Evolutionary conservation across 2,888 invertebrate genomes (phyloP).

Genomic region (Oscheius sp.): DNA sequence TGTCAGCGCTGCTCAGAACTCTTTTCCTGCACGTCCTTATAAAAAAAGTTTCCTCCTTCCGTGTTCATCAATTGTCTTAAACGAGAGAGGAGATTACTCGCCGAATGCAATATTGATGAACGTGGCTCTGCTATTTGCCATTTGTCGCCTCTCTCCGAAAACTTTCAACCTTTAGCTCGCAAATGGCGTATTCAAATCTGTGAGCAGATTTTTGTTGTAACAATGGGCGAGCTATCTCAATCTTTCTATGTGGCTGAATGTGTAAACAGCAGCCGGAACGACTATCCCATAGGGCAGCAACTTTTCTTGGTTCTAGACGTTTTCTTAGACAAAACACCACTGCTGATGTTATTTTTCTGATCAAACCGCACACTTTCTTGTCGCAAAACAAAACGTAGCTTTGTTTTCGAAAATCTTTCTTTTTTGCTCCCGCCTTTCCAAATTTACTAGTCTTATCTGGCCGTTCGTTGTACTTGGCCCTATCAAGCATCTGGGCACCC

Average conservation of each 20-base stretch:
- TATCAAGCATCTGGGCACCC: constrained; percentile 1
- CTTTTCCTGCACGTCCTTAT: not conserved
- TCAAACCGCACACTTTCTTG: not conserved
- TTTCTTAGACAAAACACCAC: not conserved
- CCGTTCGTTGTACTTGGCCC: constrained; percentile 22
- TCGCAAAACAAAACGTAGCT: not conserved
- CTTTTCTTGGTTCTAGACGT: not conserved
- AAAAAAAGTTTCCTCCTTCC: not conserved
- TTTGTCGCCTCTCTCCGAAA: not conserved
- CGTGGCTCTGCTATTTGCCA: constrained; percentile 3
- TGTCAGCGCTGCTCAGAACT: not conserved
- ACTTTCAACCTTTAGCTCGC: not conserved
- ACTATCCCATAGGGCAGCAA: not conserved
- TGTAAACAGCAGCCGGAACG: constrained; percentile 18
- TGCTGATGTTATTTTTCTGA: no score
- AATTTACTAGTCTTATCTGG: constrained; percentile 5
- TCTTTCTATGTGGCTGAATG: constrained; percentile 10
- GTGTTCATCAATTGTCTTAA: constrained; percentile 21
- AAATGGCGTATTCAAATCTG: not conserved
- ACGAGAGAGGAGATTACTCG: constrained; percentile 14
- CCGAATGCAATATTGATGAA: constrained; percentile 25
- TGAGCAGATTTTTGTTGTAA: not conserved
- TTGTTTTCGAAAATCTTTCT: not conserved
- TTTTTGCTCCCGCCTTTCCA: not conserved
- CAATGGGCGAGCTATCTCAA: constrained; percentile 1